phyloP scores from a whole-genome alignment of 2,888 invertebrate genomes.

The Xylota segnis region DNA sequence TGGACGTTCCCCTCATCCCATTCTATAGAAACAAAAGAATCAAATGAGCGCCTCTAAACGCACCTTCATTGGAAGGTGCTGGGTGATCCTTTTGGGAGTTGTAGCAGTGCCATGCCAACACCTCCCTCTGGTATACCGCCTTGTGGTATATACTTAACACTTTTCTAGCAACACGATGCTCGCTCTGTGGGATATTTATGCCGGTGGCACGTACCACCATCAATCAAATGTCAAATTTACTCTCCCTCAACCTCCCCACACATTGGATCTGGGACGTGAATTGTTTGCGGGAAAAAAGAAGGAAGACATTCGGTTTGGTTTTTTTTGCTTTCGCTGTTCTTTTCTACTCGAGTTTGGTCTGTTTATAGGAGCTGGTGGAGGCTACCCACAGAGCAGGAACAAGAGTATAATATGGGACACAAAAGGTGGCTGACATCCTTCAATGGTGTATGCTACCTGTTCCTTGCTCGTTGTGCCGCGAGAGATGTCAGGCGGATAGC shows the following conservation, averaged over 20 bases:
- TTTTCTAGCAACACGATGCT: conserved; percentile 44
- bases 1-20: not conserved
- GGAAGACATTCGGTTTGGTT: conserved; percentile 11
- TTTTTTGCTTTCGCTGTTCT: not conserved
- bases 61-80: conserved; percentile 20
- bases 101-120: conserved; percentile 35
- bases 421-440: conserved; percentile 73
- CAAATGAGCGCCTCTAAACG: not conserved
- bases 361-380: conserved; percentile 36
- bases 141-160: conserved; percentile 67
- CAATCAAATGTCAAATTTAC: conserved; percentile 76
- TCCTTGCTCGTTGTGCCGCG: conserved; percentile 50
- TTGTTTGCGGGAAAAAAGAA: conserved; percentile 37
- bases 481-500: conserved; percentile 68
- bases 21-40: not conserved
- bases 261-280: conserved; percentile 46
- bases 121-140: conserved; percentile 8
- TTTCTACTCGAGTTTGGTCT: conserved; percentile 27
- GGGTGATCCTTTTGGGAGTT: conserved; percentile 52
- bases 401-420: conserved; percentile 54
- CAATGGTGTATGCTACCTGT: conserved; percentile 68
- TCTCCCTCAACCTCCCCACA: conserved; percentile 7
- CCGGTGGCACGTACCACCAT: conserved; percentile 72
- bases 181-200: conserved; percentile 67
- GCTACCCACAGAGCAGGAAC: conserved; percentile 48